A percentile compares a stretch with the other conserved stretches of the same genome.
Evolutionary conservation across 2,888 invertebrate species (phyloP).

Genomic region (Patella pellucida): DNA sequence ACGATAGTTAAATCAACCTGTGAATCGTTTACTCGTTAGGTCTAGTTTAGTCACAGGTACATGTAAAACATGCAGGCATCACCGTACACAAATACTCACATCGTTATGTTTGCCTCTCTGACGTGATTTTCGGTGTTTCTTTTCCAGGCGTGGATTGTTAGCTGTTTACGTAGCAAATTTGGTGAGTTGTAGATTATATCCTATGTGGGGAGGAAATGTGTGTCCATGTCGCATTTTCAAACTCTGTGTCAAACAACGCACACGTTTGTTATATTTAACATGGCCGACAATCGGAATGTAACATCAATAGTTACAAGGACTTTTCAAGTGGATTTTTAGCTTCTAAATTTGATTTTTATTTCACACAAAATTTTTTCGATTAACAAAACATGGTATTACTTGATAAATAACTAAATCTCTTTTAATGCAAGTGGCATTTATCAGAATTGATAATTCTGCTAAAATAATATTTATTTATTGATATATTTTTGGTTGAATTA

Average conservation of each 20-base stretch:
- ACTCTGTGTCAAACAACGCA: slow-evolving; percentile 20
- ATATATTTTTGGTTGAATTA: too few relatives aligned
- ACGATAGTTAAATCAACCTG: neutral
- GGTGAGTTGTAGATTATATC: slow-evolving; percentile 71
- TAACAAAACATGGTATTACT: too few relatives aligned
- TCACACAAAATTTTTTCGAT: too few relatives aligned
- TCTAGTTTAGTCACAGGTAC: neutral
- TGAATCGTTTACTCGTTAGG: neutral
- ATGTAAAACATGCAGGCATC: neutral
- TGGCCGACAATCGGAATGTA: slow-evolving; percentile 5
- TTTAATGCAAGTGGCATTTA: too few relatives aligned
- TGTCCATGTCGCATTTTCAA: slow-evolving; percentile 12
- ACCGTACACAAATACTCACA: slow-evolving; percentile 17
- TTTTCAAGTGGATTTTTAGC: too few relatives aligned
- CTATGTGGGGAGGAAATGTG: slow-evolving; percentile 13
- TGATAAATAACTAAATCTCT: too few relatives aligned
- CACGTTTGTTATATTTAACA: slow-evolving; percentile 23
- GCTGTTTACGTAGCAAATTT: slow-evolving; percentile 87
- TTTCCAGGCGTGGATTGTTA: slow-evolving; percentile 79
- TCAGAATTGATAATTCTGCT: too few relatives aligned
- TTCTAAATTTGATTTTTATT: too few relatives aligned
- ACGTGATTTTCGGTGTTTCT: slow-evolving; percentile 34
- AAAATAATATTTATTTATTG: too few relatives aligned
- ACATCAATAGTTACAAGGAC: too few relatives aligned
- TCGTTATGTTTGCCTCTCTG: slow-evolving; percentile 27